These are phyloP conservation scores for Amphilophus citrinellus DNA, from an alignment of 2,113 vertebrate genomes.

Conservation along the genomic window DNA sequence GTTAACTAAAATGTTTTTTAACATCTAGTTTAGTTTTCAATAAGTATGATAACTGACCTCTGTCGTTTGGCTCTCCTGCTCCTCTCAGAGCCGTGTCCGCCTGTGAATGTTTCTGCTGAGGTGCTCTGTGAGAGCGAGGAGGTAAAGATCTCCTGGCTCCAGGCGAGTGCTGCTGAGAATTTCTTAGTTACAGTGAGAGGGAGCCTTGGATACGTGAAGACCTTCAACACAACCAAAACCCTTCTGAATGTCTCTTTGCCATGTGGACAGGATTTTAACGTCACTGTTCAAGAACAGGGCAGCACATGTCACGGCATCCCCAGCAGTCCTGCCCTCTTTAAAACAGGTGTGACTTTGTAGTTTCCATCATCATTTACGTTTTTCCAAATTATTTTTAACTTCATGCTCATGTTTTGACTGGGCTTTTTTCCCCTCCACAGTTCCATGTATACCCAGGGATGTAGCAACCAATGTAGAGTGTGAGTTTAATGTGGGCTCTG, in stretches of 20 bases:
- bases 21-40: not conserved
- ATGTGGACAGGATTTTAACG: slow-evolving; percentile 65
- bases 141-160: slow-evolving; percentile 63
- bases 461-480: slow-evolving; percentile 48
- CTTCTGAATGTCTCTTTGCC: slow-evolving; percentile 37
- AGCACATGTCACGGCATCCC: slow-evolving; percentile 42
- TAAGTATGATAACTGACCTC: no score
- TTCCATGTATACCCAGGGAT: slow-evolving; percentile 50
- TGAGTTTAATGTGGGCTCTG: slow-evolving; percentile 25
- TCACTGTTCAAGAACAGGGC: slow-evolving; percentile 56
- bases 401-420: not conserved
- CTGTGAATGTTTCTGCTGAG: slow-evolving; percentile 38
- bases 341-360: slow-evolving; percentile 43
- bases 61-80: not conserved
- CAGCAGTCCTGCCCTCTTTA: slow-evolving; percentile 60
- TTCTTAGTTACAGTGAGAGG: slow-evolving; percentile 53
- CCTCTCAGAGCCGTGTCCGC: slow-evolving; percentile 65
- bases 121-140: slow-evolving; percentile 39
- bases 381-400: not conserved
- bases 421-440: slow-evolving; percentile 2
- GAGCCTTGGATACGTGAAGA: slow-evolving; percentile 26
- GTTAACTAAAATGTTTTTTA: not conserved
- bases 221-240: slow-evolving; percentile 38
- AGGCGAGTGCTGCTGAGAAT: slow-evolving; percentile 12
- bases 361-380: not conserved